These are phyloP conservation scores for Lathamus discolor DNA, from an alignment of 2,113 vertebrate species.

Conservation along the genomic window DNA sequence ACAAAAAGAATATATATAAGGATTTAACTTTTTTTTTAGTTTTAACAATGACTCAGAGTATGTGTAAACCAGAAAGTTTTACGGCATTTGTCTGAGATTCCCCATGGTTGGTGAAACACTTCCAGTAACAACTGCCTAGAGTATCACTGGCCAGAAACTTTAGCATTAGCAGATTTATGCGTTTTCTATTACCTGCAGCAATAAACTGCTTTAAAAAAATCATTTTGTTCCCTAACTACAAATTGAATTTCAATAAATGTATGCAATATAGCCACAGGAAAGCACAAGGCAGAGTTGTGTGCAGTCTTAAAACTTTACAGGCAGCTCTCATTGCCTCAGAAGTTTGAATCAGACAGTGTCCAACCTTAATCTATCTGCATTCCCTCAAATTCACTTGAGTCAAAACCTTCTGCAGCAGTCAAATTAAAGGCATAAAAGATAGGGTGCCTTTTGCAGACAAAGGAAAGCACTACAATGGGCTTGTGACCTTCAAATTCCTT, in stretches of 20 bases:
- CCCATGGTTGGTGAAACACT: not conserved
- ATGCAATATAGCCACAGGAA: conserved; percentile 7
- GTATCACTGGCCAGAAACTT: conserved; percentile 12
- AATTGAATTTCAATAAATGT: conserved; percentile 61
- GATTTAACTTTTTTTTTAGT: not conserved
- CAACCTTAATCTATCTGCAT: not conserved
- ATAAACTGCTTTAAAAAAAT: conserved; percentile 14
- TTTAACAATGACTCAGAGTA: not conserved
- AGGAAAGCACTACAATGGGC: not conserved
- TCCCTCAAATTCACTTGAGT: not conserved
- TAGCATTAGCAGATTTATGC: conserved; percentile 27
- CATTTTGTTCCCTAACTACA: conserved; percentile 29
- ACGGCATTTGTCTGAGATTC: not conserved
- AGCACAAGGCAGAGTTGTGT: not conserved
- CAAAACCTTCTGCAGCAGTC: not conserved
- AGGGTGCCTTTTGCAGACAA: not conserved
- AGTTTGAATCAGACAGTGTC: not conserved
- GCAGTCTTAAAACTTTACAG: conserved; percentile 7
- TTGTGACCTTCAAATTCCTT: not conserved
- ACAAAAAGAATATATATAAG: not conserved
- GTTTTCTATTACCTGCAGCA: conserved; percentile 43
- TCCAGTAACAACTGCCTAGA: not conserved
- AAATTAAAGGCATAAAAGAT: not conserved
- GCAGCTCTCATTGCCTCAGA: not conserved
- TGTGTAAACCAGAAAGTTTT: not conserved